Conservation (phyloP, 2,888 invertebrate genomes). For the Aphodius granarius region DNA sequence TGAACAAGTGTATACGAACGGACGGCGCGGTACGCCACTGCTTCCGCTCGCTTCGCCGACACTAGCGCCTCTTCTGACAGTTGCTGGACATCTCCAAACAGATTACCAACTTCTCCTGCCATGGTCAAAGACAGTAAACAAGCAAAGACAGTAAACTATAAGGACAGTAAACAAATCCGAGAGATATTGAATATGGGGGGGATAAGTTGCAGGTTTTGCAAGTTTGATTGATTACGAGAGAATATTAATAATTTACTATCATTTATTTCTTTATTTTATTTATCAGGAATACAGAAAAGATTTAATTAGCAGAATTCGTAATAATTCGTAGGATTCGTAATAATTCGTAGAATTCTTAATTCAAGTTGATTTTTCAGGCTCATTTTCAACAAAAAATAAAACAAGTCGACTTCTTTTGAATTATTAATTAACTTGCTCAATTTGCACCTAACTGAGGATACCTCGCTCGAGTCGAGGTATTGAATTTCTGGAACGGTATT, state of each 20-base stretch:
- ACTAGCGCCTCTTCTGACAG: neutral
- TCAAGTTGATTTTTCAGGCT: too few species aligned
- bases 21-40: neutral
- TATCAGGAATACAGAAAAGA: too few species aligned
- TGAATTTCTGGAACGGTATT: neutral
- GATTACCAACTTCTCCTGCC: neutral
- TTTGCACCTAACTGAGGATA: too few species aligned
- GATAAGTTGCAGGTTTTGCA: neutral
- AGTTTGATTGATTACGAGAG: neutral
- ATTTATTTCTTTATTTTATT: too few species aligned
- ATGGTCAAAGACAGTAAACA: neutral
- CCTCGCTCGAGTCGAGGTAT: neutral
- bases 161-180: neutral
- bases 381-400: too few species aligned
- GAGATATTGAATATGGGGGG: neutral
- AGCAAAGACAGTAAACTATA: neutral
- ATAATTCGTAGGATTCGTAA: too few species aligned
- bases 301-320: too few species aligned
- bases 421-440: neutral
- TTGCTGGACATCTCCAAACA: neutral
- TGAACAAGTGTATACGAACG: constrained; percentile 17
- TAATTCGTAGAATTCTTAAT: too few species aligned
- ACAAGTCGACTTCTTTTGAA: neutral
- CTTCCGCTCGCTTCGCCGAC: neutral
- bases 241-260: too few species aligned